Evolutionary conservation across 2,113 vertebrate genomes (phyloP).

Genomic region (Uria lomvia): DNA sequence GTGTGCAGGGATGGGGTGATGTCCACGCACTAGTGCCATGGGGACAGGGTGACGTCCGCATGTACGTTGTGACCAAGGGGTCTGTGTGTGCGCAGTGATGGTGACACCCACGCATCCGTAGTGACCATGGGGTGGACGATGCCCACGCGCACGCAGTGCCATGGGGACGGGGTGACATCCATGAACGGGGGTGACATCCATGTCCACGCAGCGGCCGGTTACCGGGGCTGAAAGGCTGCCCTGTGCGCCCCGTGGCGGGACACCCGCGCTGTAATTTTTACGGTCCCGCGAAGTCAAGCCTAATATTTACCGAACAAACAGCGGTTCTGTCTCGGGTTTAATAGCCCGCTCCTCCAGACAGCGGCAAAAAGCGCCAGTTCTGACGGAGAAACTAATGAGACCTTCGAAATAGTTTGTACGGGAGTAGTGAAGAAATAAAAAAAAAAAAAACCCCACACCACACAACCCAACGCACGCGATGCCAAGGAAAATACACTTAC

Average conservation of each 20-base stretch:
- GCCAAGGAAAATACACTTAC: constrained; percentile 56
- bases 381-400: constrained; percentile 26
- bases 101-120: background rate
- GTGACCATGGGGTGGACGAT: accelerated
- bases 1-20: no score
- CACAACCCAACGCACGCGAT: background rate
- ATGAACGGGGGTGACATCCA: background rate
- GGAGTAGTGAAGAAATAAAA: background rate
- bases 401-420: background rate
- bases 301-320: constrained; percentile 3
- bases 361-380: constrained; percentile 3
- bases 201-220: accelerated
- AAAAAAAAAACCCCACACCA: background rate
- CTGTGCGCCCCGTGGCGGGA: background rate
- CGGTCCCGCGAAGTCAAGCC: background rate
- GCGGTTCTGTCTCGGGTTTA: constrained; percentile 41
- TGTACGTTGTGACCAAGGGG: background rate
- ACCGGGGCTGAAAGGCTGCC: background rate
- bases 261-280: background rate
- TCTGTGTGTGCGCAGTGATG: accelerated
- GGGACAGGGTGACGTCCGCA: background rate
- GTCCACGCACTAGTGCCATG: background rate
- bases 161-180: background rate
- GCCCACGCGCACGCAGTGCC: background rate
- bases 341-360: constrained; percentile 32